Evolutionary conservation across 2,113 vertebrate species (phyloP), one percentile per base, ranked within the genome.

Genomic region (Rhinolophus ferrumequinum): DNA sequence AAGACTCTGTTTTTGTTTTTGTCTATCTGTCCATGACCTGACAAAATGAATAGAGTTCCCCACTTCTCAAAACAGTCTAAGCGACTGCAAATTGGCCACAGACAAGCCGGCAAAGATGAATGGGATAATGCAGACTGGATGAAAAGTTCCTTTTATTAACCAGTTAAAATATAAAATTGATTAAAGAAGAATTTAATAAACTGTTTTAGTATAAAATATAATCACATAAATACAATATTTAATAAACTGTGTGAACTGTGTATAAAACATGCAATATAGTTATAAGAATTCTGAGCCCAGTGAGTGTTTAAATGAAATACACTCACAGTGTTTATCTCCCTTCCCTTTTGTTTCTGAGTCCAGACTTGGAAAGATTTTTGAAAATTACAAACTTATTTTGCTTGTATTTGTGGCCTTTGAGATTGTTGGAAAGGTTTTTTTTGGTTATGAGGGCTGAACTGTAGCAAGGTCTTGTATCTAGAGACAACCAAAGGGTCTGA

Each of bases 1-100:
- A 66, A 92, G 95, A 52, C 87, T 97, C 96, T 88, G 1, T 6
- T 97, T 94, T 92, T 93, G 92, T 94, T 94, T 93, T 83, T 92
- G 58, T 95, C 64, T 96, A 28, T 92, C 60, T 95, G 26, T 56
- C 89, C 6, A 0, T 33, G 50, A 64, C 77, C 87, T 33, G 85
- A 80, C 4, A 0, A 26, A 52, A 80, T 94, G 83, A 96, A 92
- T 81, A 82, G 85, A 90, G 64, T 47, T 26, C 72, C 62, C 33
- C 1, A 3, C 79, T 77, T 82, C 88, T 84, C 66, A 64, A 22
- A 94, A 81, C 73, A 70, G 6, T 8, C 92, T 26, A 2, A 56
- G 4, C 6, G 16, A n/a, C 21, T 54, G 73, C 50, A n/a, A 66
- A 58, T 19, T 58, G 38, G 22, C 62, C 0, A 0, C 15, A 0